Evolutionary conservation across 2,888 invertebrate species (phyloP).

Genomic region (Brachyptera putata): DNA sequence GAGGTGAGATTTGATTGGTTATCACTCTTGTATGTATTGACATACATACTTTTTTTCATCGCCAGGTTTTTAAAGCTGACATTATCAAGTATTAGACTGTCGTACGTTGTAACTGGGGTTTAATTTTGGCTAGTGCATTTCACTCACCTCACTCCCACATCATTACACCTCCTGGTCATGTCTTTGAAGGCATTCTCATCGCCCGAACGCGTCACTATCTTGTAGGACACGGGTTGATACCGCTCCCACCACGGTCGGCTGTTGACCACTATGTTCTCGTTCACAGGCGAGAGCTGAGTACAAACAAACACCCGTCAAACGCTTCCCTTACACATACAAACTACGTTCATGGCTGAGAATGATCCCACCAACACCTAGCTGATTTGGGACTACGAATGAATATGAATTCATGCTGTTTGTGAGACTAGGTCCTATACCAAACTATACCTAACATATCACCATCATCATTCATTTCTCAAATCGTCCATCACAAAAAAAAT

Average conservation of each 20-base stretch:
- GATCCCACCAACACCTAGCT: too few species aligned
- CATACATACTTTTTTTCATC: too few species aligned
- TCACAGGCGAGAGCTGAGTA: constrained; percentile 54
- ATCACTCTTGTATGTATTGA: too few species aligned
- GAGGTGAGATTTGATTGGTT: too few species aligned
- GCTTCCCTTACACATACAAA: neutral
- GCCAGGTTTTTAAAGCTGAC: neutral
- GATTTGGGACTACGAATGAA: too few species aligned
- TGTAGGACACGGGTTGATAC: constrained; percentile 50
- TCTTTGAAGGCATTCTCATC: constrained; percentile 43
- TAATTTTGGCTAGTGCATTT: neutral
- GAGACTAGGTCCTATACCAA: too few species aligned
- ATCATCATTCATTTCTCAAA: too few species aligned
- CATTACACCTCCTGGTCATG: constrained; percentile 49
- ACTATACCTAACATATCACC: neutral
- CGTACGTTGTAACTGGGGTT: neutral
- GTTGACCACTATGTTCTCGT: constrained; percentile 49
- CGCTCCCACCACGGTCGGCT: constrained; percentile 46
- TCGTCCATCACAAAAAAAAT: too few species aligned
- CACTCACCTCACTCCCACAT: constrained; percentile 43
- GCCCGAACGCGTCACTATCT: constrained; percentile 45
- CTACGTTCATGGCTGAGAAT: too few species aligned
- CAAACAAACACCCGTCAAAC: constrained; percentile 1
- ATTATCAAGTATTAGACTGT: too few species aligned
- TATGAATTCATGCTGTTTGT: neutral